These are phyloP conservation scores for Encarsia formosa DNA, from an alignment of 2,888 invertebrate species.

Conservation along the genomic window DNA sequence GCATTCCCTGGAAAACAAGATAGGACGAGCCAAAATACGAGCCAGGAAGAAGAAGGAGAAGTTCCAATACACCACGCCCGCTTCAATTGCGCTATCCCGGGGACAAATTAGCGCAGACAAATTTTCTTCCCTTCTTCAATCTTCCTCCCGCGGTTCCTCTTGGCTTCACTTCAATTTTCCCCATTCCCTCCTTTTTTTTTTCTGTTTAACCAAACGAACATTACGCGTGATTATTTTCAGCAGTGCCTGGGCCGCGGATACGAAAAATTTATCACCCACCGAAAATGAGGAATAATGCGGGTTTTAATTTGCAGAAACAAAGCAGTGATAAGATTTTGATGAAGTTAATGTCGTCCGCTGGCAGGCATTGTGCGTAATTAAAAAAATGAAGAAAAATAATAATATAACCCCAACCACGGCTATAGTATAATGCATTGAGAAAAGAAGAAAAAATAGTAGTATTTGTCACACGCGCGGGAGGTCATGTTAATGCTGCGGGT, in stretches of 20 bases:
- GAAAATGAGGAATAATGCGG: too few species aligned
- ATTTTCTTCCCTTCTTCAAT: constrained; percentile 30
- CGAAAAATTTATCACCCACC: too few species aligned
- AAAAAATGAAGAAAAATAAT: too few species aligned
- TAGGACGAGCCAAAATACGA: constrained; percentile 27
- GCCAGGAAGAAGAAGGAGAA: constrained; percentile 11
- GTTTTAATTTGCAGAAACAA: too few species aligned
- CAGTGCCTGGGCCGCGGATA: background rate
- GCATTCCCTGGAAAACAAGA: constrained; percentile 32
- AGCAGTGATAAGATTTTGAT: too few species aligned
- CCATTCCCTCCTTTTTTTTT: constrained; percentile 22
- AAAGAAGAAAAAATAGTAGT: too few species aligned
- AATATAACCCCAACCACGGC: too few species aligned
- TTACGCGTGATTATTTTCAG: background rate
- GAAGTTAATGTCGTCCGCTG: too few species aligned
- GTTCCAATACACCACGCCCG: constrained; percentile 34
- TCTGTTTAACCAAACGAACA: constrained; percentile 10
- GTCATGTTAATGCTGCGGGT: too few species aligned
- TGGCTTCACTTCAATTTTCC: constrained; percentile 1
- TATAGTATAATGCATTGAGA: too few species aligned
- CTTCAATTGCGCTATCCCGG: constrained; percentile 43
- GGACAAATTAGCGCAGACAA: constrained; percentile 45
- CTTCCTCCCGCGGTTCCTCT: background rate
- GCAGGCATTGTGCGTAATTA: too few species aligned
- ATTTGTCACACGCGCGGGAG: too few species aligned